Evolutionary conservation across 2,797 vertebrate genomes (phyloP).

Genomic region (Cephalopachus bancanus): DNA sequence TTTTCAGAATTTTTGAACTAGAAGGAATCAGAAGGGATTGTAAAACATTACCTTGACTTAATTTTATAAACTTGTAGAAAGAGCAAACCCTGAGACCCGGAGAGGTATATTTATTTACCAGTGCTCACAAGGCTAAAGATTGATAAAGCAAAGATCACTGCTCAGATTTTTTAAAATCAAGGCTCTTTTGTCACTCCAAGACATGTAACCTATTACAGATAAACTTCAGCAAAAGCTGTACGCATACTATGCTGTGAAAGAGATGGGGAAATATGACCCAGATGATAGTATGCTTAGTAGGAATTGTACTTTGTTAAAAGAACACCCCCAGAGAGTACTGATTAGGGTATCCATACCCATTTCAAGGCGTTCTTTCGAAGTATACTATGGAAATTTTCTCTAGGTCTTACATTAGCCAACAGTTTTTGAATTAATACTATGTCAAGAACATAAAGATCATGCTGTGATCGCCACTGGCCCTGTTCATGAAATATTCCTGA

Average conservation of each 20-base stretch:
- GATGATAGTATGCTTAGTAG: background rate
- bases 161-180: background rate
- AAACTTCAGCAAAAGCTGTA: background rate
- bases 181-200: background rate
- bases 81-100: background rate
- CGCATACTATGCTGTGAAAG: background rate
- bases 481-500: background rate
- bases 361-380: background rate
- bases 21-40: background rate
- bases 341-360: background rate
- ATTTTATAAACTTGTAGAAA: slow-evolving; percentile 9
- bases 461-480: background rate
- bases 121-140: background rate
- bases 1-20: background rate
- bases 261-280: background rate
- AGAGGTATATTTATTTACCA: background rate
- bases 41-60: background rate
- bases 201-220: background rate
- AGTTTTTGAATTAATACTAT: background rate
- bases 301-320: background rate
- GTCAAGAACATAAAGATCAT: background rate
- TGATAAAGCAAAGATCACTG: slow-evolving; percentile 41
- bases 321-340: background rate
- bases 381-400: background rate
- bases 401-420: background rate